A percentile compares a stretch with the other conserved stretches of the same genome.
Evolutionary conservation across 2,113 vertebrate genomes (phyloP).

Genomic region (Carlito syrichta): DNA sequence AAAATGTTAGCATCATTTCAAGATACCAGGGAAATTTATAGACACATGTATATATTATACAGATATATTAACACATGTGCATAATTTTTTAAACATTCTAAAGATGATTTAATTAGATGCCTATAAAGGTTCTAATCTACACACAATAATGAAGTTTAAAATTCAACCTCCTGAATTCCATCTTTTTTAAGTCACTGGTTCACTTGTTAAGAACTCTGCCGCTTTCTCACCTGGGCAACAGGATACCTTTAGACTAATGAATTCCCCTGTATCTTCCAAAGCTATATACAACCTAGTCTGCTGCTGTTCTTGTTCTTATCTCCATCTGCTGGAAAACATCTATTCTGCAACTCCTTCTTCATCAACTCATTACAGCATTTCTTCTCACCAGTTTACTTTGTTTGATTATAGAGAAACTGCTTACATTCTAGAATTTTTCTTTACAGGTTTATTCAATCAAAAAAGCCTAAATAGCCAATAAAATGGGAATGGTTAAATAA

Average conservation of each 20-base stretch:
- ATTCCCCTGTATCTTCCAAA: neutral
- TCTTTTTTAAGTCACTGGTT: neutral
- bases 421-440: neutral
- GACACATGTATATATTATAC: neutral
- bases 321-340: neutral
- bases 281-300: neutral
- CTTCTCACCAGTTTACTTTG: neutral
- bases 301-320: neutral
- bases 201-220: neutral
- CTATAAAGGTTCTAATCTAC: neutral
- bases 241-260: neutral
- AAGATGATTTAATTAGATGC: neutral
- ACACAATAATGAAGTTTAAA: neutral
- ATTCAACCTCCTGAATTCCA: neutral
- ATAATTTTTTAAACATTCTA: neutral
- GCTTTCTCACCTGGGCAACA: neutral
- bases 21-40: neutral
- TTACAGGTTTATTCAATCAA: neutral
- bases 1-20: neutral
- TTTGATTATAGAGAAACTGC: neutral
- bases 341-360: neutral
- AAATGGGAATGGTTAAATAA: neutral
- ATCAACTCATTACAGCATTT: neutral
- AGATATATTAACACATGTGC: neutral
- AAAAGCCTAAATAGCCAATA: neutral